Evolutionary conservation across 2,888 invertebrate genomes (phyloP).

Genomic region (Drosophila koepferae): DNA sequence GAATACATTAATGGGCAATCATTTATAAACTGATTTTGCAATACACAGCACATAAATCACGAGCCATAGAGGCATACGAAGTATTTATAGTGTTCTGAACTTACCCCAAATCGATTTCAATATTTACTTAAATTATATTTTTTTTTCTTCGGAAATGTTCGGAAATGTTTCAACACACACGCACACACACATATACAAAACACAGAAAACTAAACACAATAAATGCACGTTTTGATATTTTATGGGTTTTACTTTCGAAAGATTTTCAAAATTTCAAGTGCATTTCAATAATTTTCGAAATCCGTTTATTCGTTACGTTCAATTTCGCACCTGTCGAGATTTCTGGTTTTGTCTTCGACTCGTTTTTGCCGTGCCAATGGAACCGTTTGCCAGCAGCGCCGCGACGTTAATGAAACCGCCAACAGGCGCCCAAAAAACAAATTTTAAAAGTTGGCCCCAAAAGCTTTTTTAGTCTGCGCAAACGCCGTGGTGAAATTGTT

Average conservation of each 20-base stretch:
- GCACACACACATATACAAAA: not conserved
- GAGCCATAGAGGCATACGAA: conserved; percentile 28
- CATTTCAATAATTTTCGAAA: conserved; percentile 38
- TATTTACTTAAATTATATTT: conserved; percentile 50
- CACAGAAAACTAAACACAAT: conserved; percentile 10
- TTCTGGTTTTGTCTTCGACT: not conserved
- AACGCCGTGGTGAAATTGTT: conserved; percentile 55
- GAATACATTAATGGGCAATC: conserved; percentile 26
- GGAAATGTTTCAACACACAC: conserved; percentile 34
- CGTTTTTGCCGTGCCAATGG: conserved; percentile 21
- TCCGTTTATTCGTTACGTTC: conserved; percentile 23
- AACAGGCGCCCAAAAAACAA: conserved; percentile 32
- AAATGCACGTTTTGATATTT: conserved; percentile 37
- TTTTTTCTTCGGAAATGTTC: conserved; percentile 51
- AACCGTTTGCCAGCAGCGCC: conserved; percentile 74
- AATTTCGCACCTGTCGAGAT: conserved; percentile 33
- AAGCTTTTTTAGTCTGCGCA: conserved; percentile 52
- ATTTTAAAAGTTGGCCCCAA: conserved; percentile 38
- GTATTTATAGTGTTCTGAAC: conserved; percentile 68
- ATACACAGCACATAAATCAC: conserved; percentile 39
- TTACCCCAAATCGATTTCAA: conserved; percentile 64
- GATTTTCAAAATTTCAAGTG: conserved; percentile 31
- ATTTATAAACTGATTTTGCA: conserved; percentile 29
- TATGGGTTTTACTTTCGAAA: conserved; percentile 24
- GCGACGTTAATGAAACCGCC: conserved; percentile 76